These are phyloP conservation scores for Galerucella calmariensis DNA, from an alignment of 2,888 invertebrate species.

Conservation along the genomic window DNA sequence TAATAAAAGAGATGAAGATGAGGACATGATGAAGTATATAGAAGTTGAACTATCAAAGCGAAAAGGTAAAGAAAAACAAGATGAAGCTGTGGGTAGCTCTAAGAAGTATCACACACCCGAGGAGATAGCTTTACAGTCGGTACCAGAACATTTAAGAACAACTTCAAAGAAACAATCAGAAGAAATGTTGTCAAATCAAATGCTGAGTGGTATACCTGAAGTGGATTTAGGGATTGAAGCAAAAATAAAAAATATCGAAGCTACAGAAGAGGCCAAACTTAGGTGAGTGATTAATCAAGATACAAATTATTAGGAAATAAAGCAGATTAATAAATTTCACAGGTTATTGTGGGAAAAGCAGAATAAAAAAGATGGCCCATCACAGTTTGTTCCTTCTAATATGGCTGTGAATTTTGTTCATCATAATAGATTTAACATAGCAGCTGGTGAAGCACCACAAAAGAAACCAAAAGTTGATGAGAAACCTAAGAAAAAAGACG, in stretches of 20 bases:
- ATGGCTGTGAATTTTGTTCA: conserved; percentile 99
- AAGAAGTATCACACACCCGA: conserved; percentile 74
- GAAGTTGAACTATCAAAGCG: conserved; percentile 88
- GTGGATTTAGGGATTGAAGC: conserved; percentile 99
- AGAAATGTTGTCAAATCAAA: conserved; percentile 99
- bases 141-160: conserved; percentile 76
- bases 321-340: not conserved
- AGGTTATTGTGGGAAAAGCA: conserved; percentile 88
- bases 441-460: conserved; percentile 72
- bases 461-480: conserved; percentile 70
- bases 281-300: conserved; percentile 67
- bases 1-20: conserved; percentile 97
- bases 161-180: conserved; percentile 91
- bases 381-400: conserved; percentile 96
- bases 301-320: not conserved
- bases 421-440: conserved; percentile 95
- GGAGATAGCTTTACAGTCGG: conserved; percentile 88
- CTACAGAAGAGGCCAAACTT: conserved; percentile 98
- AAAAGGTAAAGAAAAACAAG: conserved; percentile 68
- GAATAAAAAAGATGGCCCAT: conserved; percentile 91
- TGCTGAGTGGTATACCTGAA: conserved; percentile 99
- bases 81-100: conserved; percentile 56
- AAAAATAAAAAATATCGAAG: conserved; percentile 98
- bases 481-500: conserved; percentile 78
- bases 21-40: conserved; percentile 96